Evolutionary conservation across 2,113 vertebrate species (phyloP).

Genomic region (Seriola quinqueradiata): DNA sequence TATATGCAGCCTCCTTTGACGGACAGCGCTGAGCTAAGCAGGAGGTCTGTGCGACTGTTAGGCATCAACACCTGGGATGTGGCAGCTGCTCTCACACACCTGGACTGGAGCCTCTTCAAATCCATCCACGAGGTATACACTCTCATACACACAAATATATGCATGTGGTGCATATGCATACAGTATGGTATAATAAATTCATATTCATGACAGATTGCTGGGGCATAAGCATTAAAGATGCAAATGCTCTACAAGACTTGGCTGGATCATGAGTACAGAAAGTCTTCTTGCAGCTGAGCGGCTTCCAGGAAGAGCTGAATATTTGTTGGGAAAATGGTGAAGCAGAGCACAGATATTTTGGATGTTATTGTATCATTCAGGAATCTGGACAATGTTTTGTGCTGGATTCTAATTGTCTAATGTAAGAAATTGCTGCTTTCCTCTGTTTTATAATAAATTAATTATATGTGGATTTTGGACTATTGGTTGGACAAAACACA

Average conservation of each 20-base stretch:
- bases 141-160: conserved; percentile 14
- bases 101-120: conserved; percentile 98
- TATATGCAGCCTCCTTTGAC: conserved; percentile 88
- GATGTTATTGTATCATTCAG: neutral
- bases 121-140: conserved; percentile 92
- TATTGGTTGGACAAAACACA: neutral
- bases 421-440: neutral
- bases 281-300: conserved; percentile 24
- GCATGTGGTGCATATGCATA: conserved; percentile 15
- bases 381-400: neutral
- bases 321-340: conserved; percentile 20
- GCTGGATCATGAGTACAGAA: conserved; percentile 40
- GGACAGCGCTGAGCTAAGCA: conserved; percentile 94
- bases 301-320: conserved; percentile 24
- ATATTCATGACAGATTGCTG: conserved; percentile 32
- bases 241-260: conserved; percentile 30
- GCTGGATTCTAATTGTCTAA: neutral
- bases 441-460: neutral
- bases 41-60: conserved; percentile 91
- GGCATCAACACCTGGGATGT: conserved; percentile 99
- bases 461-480: neutral
- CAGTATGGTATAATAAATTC: conserved; percentile 20
- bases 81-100: conserved; percentile 93
- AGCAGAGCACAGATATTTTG: conserved; percentile 1
- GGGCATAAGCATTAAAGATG: conserved; percentile 46